These are phyloP conservation scores for Oryzias melastigma DNA, from an alignment of 2,113 vertebrate species.

Conservation along the genomic window DNA sequence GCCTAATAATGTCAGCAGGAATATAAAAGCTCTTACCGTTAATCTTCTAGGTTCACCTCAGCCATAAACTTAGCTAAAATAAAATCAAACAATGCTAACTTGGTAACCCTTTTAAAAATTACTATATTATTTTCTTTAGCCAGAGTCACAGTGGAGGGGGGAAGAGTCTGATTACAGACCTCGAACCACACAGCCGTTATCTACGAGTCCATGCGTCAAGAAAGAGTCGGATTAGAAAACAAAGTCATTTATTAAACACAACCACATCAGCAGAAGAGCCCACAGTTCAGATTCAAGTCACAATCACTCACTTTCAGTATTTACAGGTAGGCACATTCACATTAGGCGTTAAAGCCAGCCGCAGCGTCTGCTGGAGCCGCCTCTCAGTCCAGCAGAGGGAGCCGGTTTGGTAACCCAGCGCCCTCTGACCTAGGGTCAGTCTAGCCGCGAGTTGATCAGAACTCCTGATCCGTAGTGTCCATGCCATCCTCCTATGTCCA, in stretches of 20 bases:
- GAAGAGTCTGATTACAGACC: no score
- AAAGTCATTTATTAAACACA: conserved; percentile 72
- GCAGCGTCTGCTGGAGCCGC: conserved; percentile 43
- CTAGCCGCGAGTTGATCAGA: background rate
- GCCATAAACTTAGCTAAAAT: no score
- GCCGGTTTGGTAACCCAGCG: conserved; percentile 7
- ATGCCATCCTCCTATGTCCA: no score
- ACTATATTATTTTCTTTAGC: no score
- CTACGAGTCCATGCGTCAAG: background rate
- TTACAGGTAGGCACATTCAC: conserved; percentile 77
- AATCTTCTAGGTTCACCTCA: no score
- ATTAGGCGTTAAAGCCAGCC: conserved; percentile 53
- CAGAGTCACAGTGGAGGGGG: no score
- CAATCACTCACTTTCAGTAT: conserved; percentile 69
- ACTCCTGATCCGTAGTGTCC: background rate
- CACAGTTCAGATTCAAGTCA: conserved; percentile 64
- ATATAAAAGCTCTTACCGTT: no score
- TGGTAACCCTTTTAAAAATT: no score
- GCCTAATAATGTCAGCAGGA: no score
- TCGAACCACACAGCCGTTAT: no score
- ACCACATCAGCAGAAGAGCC: conserved; percentile 60
- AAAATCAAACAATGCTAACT: no score
- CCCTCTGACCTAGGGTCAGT: conserved; percentile 24
- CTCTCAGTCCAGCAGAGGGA: conserved; percentile 33
- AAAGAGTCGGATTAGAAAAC: conserved; percentile 59